phyloP scores from a whole-genome alignment of 1,140 invertebrate species.

The Drosophila cardini region DNA sequence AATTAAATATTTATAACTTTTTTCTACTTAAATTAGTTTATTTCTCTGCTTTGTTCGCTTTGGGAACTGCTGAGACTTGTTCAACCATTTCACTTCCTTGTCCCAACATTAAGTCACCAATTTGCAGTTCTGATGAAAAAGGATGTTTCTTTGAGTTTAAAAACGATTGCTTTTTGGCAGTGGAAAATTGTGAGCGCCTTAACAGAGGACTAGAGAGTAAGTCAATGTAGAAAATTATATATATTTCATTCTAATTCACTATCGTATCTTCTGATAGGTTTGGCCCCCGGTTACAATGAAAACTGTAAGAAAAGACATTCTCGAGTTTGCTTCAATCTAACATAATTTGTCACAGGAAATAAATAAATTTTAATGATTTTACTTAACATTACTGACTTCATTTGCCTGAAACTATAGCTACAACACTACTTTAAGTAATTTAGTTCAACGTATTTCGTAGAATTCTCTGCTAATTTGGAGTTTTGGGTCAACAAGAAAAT shows the following conservation, averaged over 20 bases:
- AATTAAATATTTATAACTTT: too few relatives aligned
- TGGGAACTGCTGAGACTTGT: not conserved
- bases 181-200: not conserved
- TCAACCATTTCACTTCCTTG: not conserved
- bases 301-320: not conserved
- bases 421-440: too few relatives aligned
- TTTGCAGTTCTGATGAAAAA: not conserved
- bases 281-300: not conserved
- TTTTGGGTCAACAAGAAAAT: conserved; percentile 7
- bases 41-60: not conserved
- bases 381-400: too few relatives aligned
- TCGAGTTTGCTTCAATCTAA: too few relatives aligned
- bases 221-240: not conserved
- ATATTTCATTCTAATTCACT: too few relatives aligned
- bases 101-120: not conserved
- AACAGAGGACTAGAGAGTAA: not conserved
- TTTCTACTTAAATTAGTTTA: too few relatives aligned
- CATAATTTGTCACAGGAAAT: too few relatives aligned
- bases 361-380: too few relatives aligned
- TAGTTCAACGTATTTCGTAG: not conserved
- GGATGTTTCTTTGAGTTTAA: not conserved
- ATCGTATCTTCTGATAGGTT: not conserved
- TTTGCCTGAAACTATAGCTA: too few relatives aligned
- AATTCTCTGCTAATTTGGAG: not conserved
- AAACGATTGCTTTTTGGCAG: not conserved